These are phyloP conservation scores for Petrocephalus zakoni DNA, from an alignment of 2,113 vertebrate species.

Conservation along the genomic window DNA sequence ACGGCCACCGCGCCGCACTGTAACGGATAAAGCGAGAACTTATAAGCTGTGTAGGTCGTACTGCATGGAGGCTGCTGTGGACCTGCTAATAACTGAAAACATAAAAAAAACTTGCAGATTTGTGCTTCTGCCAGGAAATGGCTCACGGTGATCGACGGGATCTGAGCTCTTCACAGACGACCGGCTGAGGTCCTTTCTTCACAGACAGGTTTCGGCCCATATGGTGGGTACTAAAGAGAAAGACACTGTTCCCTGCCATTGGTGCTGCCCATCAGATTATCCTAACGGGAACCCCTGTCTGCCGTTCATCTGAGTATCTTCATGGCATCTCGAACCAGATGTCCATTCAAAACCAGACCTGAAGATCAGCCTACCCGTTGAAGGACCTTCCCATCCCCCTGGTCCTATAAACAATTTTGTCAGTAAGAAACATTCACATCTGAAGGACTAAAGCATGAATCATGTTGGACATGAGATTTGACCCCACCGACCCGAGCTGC, in stretches of 20 bases:
- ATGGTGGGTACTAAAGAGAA: background rate
- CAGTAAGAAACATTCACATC: background rate
- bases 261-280: too few relatives aligned
- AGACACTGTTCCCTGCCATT: too few relatives aligned
- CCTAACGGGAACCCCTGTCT: background rate
- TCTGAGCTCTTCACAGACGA: background rate
- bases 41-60: background rate
- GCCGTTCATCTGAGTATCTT: background rate
- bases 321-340: background rate
- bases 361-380: background rate
- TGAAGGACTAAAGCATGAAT: slow-evolving; percentile 4
- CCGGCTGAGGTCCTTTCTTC: background rate
- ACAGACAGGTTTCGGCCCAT: background rate
- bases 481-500: background rate
- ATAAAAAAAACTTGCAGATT: background rate
- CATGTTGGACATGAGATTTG: background rate
- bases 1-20: background rate
- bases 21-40: background rate
- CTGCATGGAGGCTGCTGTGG: background rate
- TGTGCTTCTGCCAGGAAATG: background rate
- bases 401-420: background rate
- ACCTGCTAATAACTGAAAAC: background rate
- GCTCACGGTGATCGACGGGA: background rate
- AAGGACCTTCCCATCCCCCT: background rate
- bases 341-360: background rate